phyloP scores from a whole-genome alignment of 2,888 invertebrate species.

The Eugnorisma glareosa region DNA sequence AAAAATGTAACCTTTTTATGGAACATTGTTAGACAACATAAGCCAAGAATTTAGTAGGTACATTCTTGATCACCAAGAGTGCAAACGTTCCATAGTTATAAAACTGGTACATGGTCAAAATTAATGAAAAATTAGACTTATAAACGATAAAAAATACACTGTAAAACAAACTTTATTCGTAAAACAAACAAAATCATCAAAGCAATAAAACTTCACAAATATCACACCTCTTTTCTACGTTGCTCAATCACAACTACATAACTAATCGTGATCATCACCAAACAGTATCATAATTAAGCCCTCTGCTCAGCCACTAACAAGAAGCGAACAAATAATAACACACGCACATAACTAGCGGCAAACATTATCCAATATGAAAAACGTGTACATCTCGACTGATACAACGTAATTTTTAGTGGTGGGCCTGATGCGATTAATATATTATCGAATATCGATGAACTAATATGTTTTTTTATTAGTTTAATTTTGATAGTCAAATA shows the following conservation, averaged over 20 bases:
- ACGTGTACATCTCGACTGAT: slow-evolving; percentile 71
- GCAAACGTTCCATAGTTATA: not conserved
- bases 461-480: not conserved
- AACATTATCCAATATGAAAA: slow-evolving; percentile 71
- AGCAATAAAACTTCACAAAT: not conserved
- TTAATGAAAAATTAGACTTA: not conserved
- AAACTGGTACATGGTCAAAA: not conserved
- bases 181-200: not conserved
- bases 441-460: slow-evolving; percentile 30
- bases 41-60: not conserved
- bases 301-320: slow-evolving; percentile 41
- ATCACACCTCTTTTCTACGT: not conserved
- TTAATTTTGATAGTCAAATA: not conserved
- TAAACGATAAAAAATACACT: not conserved
- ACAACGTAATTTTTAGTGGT: slow-evolving; percentile 70
- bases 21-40: not conserved
- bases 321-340: slow-evolving; percentile 51
- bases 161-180: not conserved
- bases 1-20: not conserved
- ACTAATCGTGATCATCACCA: slow-evolving; percentile 1
- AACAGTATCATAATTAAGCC: not conserved
- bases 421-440: slow-evolving; percentile 29
- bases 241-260: not conserved
- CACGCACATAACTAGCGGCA: slow-evolving; percentile 61
- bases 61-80: not conserved